Evolutionary conservation across 2,888 invertebrate species (phyloP), one percentile per base, ranked within the genome.

Genomic region (Caenorhabditis sp.): DNA sequence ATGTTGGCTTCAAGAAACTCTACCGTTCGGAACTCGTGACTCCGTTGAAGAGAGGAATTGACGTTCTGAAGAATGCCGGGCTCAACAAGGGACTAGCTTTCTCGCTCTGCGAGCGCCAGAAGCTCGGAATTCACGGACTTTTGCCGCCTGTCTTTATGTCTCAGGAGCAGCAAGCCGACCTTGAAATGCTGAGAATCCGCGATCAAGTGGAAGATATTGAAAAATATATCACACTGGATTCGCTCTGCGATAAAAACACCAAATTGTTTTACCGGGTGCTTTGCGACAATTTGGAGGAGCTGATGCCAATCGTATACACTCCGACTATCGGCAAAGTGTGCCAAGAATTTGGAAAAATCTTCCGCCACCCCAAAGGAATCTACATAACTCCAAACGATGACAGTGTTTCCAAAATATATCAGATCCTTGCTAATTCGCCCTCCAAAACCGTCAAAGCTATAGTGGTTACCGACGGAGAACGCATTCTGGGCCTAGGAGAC

Each of bases 271-370:
- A 95, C 90, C 93, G 94, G 32, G 93, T 97, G 55, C 91, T 98
- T 46, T 92, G 93, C 15, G 94, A 95, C 83, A 93, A 98, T 90
- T 94, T 96, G 26, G 93, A 93, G 65, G 93, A 94, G 79, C 93
- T 95, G 92, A 95, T 99, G 95, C 99, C 99, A 0, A 92, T 98
- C 75, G 96, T 99, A n/a, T 99, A 99, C 91, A 99, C 99, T 0
- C 99, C 99, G 0, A 95, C 96, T 0, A 99, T 99, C 11, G 99
- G 99, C 3, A 91, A 94, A 85, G 99, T 97, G 27, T 99, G 99
- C 90, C 96, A 98, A 91, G 95, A 96, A 90, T 99, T 94, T 90
- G 96, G 98, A 20, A 92, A 95, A 79, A 93, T 97, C 80, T 89
- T 88, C 62, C 92, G 95, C 81, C 92, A 95, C 89, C 96, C 97